These are phyloP conservation scores for Euphydryas editha DNA, from an alignment of 2,888 invertebrate species.

Conservation along the genomic window DNA sequence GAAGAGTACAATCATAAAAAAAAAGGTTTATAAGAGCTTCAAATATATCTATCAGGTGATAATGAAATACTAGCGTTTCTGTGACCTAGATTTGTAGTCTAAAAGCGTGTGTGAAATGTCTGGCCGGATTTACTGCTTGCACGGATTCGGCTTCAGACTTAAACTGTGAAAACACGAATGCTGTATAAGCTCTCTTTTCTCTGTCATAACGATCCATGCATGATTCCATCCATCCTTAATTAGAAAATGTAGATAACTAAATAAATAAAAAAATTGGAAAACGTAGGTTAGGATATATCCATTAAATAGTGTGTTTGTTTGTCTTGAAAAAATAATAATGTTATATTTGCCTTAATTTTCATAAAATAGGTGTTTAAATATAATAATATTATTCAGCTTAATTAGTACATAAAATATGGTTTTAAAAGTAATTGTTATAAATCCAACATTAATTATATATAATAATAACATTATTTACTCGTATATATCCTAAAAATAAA, in stretches of 20 bases:
- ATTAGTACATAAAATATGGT: too few species aligned
- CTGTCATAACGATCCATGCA: conserved; percentile 25
- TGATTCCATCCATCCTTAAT: too few species aligned
- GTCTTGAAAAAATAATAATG: not conserved
- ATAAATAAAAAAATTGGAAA: not conserved
- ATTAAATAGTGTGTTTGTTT: too few species aligned
- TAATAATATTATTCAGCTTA: too few species aligned
- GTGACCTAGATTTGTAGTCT: conserved; percentile 58
- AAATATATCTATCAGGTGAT: conserved; percentile 39
- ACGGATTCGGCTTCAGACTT: conserved; percentile 54
- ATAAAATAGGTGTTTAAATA: too few species aligned
- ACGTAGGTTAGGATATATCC: not conserved
- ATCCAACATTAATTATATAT: too few species aligned
- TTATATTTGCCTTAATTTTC: too few species aligned
- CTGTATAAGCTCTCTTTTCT: conserved; percentile 33
- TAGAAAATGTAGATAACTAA: conserved; percentile 4
- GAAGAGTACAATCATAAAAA: not conserved
- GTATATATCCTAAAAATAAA: too few species aligned
- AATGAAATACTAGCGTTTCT: conserved; percentile 51
- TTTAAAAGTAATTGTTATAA: too few species aligned
- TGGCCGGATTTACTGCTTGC: conserved; percentile 53
- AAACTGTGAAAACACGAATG: conserved; percentile 39
- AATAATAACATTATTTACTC: too few species aligned
- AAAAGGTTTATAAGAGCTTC: conserved; percentile 18
- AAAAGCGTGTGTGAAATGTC: conserved; percentile 51